These are phyloP conservation scores for Aspidiotus rigidus DNA, from an alignment of 2,888 invertebrate genomes.

Conservation along the genomic window DNA sequence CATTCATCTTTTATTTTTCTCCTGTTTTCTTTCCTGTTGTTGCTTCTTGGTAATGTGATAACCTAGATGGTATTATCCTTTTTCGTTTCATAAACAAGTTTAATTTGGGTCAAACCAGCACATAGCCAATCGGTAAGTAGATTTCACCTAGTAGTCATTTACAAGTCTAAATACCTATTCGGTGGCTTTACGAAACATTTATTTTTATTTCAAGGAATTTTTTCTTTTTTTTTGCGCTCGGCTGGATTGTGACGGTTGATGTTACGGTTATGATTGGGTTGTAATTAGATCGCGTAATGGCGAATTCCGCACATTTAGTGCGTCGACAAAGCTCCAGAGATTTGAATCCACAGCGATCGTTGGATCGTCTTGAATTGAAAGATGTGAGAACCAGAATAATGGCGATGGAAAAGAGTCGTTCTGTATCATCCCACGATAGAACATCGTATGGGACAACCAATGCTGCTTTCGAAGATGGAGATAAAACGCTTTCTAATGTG, in stretches of 20 bases:
- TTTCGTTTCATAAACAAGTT: no score
- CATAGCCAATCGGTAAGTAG: no score
- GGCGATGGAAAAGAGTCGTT: constrained; percentile 53
- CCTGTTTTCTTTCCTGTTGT: no score
- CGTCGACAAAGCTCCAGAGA: constrained; percentile 81
- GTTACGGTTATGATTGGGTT: not conserved
- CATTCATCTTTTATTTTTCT: no score
- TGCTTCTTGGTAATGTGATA: no score
- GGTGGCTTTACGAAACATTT: not conserved
- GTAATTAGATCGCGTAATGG: constrained; percentile 50
- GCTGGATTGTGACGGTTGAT: not conserved
- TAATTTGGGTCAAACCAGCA: no score
- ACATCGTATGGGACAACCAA: constrained; percentile 79
- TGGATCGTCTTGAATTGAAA: constrained; percentile 77
- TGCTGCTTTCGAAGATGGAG: constrained; percentile 60
- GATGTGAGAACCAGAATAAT: constrained; percentile 74
- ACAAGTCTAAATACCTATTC: no score
- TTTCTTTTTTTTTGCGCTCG: not conserved
- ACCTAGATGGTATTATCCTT: no score
- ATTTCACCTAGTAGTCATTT: no score
- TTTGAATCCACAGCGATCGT: constrained; percentile 66
- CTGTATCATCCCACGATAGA: constrained; percentile 39
- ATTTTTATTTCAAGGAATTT: not conserved
- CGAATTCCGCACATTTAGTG: constrained; percentile 80
- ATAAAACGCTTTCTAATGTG: not conserved